A percentile compares a stretch with the other conserved stretches of the same genome.
Evolutionary conservation across 2,797 vertebrate species (phyloP).

Genomic region (Anguilla marmorata): DNA sequence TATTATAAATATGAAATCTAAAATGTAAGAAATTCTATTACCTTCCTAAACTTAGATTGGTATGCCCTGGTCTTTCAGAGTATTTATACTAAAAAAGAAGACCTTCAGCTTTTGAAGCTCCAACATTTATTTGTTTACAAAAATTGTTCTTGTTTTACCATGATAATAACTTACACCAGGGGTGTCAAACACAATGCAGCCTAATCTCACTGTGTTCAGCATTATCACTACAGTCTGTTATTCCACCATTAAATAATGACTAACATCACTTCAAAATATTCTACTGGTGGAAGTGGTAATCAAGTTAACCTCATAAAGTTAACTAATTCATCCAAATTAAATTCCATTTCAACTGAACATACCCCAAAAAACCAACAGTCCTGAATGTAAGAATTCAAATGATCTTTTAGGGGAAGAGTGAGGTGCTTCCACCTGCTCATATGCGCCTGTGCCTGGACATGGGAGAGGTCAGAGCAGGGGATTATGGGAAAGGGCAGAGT

Average conservation of each 20-base stretch:
- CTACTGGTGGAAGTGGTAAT: neutral
- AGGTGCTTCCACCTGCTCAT: neutral
- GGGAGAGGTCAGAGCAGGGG: conserved; percentile 19
- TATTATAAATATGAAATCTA: neutral
- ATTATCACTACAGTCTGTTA: neutral
- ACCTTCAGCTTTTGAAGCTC: neutral
- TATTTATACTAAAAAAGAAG: neutral
- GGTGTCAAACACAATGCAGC: neutral
- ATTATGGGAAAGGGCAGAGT: conserved; percentile 34
- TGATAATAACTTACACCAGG: neutral
- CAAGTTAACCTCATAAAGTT: neutral
- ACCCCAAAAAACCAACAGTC: neutral
- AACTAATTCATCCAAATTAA: neutral
- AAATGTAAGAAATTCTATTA: neutral
- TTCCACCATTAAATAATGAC: neutral
- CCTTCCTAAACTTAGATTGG: neutral
- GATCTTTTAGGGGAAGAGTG: neutral
- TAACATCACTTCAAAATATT: neutral
- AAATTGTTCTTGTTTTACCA: neutral
- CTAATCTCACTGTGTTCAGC: neutral
- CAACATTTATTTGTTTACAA: neutral
- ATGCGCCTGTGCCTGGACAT: neutral
- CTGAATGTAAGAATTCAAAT: neutral
- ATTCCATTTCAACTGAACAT: neutral
- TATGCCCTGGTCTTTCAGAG: neutral